Base-by-base conservation (phyloP, 2,797 vertebrate species). In the Myripristis murdjan region DNA sequence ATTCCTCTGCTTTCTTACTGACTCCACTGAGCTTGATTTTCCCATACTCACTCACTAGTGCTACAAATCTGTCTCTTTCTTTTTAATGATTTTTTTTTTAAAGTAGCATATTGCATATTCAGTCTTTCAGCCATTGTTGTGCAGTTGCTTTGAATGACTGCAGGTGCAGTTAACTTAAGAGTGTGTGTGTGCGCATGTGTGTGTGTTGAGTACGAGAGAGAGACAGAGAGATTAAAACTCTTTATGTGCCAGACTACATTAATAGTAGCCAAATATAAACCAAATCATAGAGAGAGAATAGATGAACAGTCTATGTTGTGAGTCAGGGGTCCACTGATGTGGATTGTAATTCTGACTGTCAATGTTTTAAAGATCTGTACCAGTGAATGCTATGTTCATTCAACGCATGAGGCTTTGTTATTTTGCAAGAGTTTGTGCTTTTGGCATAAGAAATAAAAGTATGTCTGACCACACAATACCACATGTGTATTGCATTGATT, bases 401-500 rank as follows among this genome's bases (percentile, higher is more conserved):
- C 41, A 74, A 71, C 54, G 75, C 89, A 91, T 91, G 84, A 78
- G 82, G 80, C 81, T 87, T 87, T 90, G 84, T 82, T 87, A 82
- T 91, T 81, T 90, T 84, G 83, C 79, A 53, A 74, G 70, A 77
- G 87, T 89, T 88, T 88, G 88, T 93, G 88, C 83, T 93, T 93
- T 91, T 89, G 83, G 82, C 86, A 90, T 87, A 79, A 85, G 68
- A 74, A 93, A 93, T 91, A 90, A 92, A 88, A 85, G 47, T 83
- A 67, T 83, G 64, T 87, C 67, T 79, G 53, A 84, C 73, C 58
- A 70, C 23, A 59, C 1, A 33, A 22, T 6, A 15, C 5, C 11
- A 18, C 20, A 26, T 48, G 10, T 26, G 39, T 22, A 56, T 44
- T 22, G 2, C 73, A 16, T 39, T 71, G 1, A 58, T 57, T 78